A percentile compares a stretch with the other conserved stretches of the same genome.
These are phyloP conservation scores for Erebia ligea DNA, from an alignment of 2,888 invertebrate species.

Conservation along the genomic window DNA sequence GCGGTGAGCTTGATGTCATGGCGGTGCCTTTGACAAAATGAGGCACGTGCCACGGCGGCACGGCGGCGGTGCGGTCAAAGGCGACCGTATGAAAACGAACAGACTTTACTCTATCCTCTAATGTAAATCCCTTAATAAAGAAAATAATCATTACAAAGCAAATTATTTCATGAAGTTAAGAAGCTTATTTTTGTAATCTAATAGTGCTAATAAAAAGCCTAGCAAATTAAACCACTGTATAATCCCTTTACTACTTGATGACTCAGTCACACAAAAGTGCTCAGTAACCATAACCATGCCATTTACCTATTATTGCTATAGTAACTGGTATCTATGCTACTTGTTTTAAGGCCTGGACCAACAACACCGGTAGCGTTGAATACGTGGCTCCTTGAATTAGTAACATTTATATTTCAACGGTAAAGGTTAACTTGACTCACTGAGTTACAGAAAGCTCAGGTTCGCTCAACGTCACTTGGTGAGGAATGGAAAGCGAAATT, in stretches of 20 bases:
- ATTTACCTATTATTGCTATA: not conserved
- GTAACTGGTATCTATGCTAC: slow-evolving; percentile 12
- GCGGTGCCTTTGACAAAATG: no score
- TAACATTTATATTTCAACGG: no score
- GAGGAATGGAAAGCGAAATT: no score
- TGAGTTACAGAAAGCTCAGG: no score
- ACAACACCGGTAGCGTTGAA: not conserved
- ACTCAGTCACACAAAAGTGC: slow-evolving; percentile 22
- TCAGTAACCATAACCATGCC: slow-evolving; percentile 9
- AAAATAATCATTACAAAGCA: not conserved
- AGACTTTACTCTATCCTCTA: no score
- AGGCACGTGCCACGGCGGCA: no score
- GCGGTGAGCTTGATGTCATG: no score
- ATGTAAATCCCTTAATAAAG: no score
- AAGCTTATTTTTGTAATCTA: not conserved
- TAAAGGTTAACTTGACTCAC: no score
- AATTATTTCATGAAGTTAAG: not conserved
- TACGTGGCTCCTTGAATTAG: not conserved
- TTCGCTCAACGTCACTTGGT: no score
- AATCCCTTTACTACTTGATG: slow-evolving; percentile 25
- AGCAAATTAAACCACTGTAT: not conserved
- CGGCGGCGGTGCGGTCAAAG: no score
- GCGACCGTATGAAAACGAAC: no score
- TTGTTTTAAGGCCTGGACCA: slow-evolving; percentile 3
- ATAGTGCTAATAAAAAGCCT: not conserved